Conservation (phyloP, 2,888 invertebrate genomes). For the Drosophila atroscutellata region DNA sequence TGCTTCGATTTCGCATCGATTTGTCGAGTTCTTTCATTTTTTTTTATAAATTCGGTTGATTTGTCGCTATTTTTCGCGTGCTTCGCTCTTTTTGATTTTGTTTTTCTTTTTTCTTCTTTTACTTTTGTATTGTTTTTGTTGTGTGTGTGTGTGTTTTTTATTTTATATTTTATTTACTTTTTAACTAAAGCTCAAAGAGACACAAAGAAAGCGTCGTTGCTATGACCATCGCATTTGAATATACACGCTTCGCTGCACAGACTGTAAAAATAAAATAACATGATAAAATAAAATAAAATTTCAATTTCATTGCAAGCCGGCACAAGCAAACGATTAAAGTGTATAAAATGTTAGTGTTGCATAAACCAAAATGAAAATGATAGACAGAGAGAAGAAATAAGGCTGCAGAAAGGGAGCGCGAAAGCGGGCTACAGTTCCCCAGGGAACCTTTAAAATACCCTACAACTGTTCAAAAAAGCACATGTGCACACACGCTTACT, state of each 20-base stretch:
- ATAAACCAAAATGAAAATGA: slow-evolving; percentile 8
- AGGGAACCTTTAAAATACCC: not conserved
- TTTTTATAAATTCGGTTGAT: slow-evolving; percentile 78
- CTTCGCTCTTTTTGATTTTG: slow-evolving; percentile 32
- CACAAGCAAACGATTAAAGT: slow-evolving; percentile 32
- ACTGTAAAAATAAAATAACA: slow-evolving; percentile 25
- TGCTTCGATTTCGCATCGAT: slow-evolving; percentile 78
- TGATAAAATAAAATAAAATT: slow-evolving; percentile 20
- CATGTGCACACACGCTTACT: not conserved
- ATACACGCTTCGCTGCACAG: slow-evolving; percentile 68
- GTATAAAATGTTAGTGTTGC: slow-evolving; percentile 15
- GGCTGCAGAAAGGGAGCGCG: slow-evolving; percentile 1
- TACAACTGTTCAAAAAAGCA: not conserved
- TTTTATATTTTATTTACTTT: slow-evolving; percentile 35
- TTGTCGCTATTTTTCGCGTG: slow-evolving; percentile 59
- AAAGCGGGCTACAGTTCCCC: not conserved
- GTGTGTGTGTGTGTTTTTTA: slow-evolving; percentile 19
- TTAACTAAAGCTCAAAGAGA: slow-evolving; percentile 64
- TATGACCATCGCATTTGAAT: slow-evolving; percentile 64
- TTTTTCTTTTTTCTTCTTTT: slow-evolving; percentile 19
- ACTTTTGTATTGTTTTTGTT: slow-evolving; percentile 1
- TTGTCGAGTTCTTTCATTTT: slow-evolving; percentile 75
- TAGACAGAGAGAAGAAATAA: not conserved
- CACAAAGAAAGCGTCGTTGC: slow-evolving; percentile 69
- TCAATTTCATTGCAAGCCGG: slow-evolving; percentile 52